These are phyloP conservation scores for Phoxinus phoxinus DNA, from an alignment of 2,113 vertebrate genomes.

Conservation along the genomic window DNA sequence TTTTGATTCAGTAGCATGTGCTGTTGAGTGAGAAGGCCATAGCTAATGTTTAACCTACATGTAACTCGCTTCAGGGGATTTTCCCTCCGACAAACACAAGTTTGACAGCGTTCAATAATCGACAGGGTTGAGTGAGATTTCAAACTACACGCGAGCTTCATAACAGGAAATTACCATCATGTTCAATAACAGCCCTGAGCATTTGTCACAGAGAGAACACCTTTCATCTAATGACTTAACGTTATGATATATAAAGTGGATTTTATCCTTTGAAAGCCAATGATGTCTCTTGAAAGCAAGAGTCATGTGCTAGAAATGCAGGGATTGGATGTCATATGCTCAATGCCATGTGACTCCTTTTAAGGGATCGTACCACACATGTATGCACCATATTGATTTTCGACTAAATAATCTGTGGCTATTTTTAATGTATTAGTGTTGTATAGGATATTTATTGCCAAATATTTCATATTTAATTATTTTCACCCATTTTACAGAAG, in stretches of 20 bases:
- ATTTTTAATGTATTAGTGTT: background rate
- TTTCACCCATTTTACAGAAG: too few relatives aligned
- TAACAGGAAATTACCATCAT: constrained; percentile 67
- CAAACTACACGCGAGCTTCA: constrained; percentile 49
- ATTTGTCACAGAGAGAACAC: background rate
- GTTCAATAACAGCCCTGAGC: constrained; percentile 64
- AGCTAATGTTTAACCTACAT: constrained; percentile 55
- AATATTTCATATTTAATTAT: background rate
- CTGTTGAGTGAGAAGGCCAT: constrained; percentile 15
- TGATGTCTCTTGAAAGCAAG: background rate
- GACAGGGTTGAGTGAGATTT: constrained; percentile 61
- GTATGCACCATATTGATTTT: background rate
- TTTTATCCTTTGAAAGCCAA: background rate
- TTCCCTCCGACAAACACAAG: constrained; percentile 31
- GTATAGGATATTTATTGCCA: background rate
- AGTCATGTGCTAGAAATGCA: background rate
- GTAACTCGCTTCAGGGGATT: constrained; percentile 27
- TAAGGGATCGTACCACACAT: background rate
- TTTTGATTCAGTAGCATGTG: constrained; percentile 24
- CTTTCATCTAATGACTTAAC: background rate
- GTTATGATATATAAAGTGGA: background rate
- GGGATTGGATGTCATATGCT: background rate
- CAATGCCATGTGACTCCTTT: background rate
- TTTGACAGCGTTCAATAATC: constrained; percentile 33
- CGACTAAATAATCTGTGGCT: background rate